A percentile compares a stretch with the other conserved stretches of the same genome.
These are phyloP conservation scores for Agrilus cyanescens DNA, from an alignment of 2,888 invertebrate genomes.

Conservation along the genomic window DNA sequence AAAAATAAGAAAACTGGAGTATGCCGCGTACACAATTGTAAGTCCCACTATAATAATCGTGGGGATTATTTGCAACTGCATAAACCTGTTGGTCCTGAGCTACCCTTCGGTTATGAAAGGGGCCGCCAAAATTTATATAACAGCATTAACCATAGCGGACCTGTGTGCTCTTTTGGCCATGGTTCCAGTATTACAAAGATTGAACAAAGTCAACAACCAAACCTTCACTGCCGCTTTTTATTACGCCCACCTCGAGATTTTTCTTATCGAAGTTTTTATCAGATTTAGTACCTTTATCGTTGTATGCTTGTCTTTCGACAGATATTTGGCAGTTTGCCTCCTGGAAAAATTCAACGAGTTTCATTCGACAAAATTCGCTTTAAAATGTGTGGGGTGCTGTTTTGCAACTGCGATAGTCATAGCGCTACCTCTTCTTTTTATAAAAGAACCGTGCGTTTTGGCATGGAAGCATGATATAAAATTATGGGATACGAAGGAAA, in stretches of 20 bases:
- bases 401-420: conserved; percentile 11
- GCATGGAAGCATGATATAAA: neutral
- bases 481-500: conserved; percentile 16
- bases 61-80: conserved; percentile 16
- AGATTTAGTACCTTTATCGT: conserved; percentile 17
- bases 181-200: conserved; percentile 14
- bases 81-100: conserved; percentile 15
- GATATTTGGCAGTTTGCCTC: conserved; percentile 17
- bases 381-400: conserved; percentile 11
- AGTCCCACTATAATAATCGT: conserved; percentile 14
- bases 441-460: conserved; percentile 11
- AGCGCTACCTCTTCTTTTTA: conserved; percentile 12
- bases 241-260: conserved; percentile 17
- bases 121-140: conserved; percentile 15
- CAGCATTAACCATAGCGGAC: conserved; percentile 15
- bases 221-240: conserved; percentile 12
- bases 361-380: conserved; percentile 12
- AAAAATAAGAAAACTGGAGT: conserved; percentile 4
- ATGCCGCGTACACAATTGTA: conserved; percentile 15
- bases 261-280: conserved; percentile 15
- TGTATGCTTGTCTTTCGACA: conserved; percentile 16
- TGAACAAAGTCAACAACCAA: conserved; percentile 12
- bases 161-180: conserved; percentile 14
- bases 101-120: conserved; percentile 16
- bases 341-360: conserved; percentile 14